Evolutionary conservation across 2,888 invertebrate genomes (phyloP), one percentile per base, ranked within the genome.

Genomic region (Machimus rusticus): DNA sequence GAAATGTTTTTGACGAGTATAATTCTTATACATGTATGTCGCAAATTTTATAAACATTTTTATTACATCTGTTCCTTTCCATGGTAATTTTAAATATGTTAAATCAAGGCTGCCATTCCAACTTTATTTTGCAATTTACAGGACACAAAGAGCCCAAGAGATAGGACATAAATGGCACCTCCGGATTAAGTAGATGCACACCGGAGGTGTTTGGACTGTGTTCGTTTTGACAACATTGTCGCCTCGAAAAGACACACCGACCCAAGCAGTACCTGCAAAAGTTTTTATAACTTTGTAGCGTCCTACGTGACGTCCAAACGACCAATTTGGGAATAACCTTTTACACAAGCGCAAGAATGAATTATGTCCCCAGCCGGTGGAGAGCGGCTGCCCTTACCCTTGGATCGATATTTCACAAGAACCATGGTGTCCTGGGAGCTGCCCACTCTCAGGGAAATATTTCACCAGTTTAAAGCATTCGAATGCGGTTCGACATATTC

Each of bases 271-370:
- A 51, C 51, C 51, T 51, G 77, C 46, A 81, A 87, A 88, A 86
- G 86, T 86, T 87, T 88, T 88, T 88, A 87, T 86, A 87, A 87
- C 87, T 57, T 66, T 87, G 87, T 84, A 87, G 86, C 87, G 87
- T 88, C 88, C 87, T 87, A 87, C 87, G 88, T 88, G 88, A 88
- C 86, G 87, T 87, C 87, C 87, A 88, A 88, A 88, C 88, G 88
- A 88, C 88, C 87, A 88, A 87, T 88, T 88, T 88, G 88, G 88
- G 88, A 88, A 88, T 88, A 88, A 88, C 88, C 88, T 87, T 87
- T 87, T 87, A 78, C 79, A 87, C 77, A 86, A 77, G 86, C 86
- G 78, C 84, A 84, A 84, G 84, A 78, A 88, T 87, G 88, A 88
- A 84, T 88, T 88, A 88, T 88, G 74, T 88, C 79, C 74, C 79